phyloP scores from a whole-genome alignment of 2,888 invertebrate species.

The Conistra vaccinii region DNA sequence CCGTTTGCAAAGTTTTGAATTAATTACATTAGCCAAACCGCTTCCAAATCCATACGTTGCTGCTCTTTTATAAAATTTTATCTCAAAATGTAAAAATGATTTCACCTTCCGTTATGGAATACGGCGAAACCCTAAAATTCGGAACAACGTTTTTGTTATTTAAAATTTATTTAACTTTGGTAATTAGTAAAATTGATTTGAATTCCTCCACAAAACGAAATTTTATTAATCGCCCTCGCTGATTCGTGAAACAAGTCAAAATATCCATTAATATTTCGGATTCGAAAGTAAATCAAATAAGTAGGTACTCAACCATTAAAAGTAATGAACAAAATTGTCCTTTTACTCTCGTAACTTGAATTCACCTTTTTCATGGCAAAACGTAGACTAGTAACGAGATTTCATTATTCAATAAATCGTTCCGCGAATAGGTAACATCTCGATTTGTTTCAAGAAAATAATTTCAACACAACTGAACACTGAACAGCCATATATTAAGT shows the following conservation, averaged over 20 bases:
- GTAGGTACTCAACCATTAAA: slow-evolving; percentile 57
- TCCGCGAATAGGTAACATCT: slow-evolving; percentile 22
- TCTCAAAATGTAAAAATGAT: slow-evolving; percentile 57
- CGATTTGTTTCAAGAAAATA: slow-evolving; percentile 43
- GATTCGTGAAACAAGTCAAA: slow-evolving; percentile 67
- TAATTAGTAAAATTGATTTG: slow-evolving; percentile 73
- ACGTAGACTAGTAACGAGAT: slow-evolving; percentile 22
- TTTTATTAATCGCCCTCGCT: slow-evolving; percentile 69
- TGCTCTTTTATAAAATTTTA: slow-evolving; percentile 54
- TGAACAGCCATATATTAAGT: slow-evolving; percentile 64
- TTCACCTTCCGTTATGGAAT: slow-evolving; percentile 63
- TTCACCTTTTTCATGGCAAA: slow-evolving; percentile 33
- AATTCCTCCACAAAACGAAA: slow-evolving; percentile 65
- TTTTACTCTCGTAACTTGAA: slow-evolving; percentile 28
- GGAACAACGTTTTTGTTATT: slow-evolving; percentile 68
- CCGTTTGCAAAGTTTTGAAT: slow-evolving; percentile 49
- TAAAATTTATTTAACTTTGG: slow-evolving; percentile 72
- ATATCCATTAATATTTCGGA: slow-evolving; percentile 63
- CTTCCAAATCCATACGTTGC: slow-evolving; percentile 48
- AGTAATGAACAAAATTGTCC: slow-evolving; percentile 62
- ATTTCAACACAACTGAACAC: slow-evolving; percentile 31
- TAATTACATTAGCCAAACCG: slow-evolving; percentile 49
- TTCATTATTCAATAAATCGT: slow-evolving; percentile 48
- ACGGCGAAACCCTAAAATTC: slow-evolving; percentile 43
- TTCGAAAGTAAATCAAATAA: slow-evolving; percentile 61